Conservation (phyloP, 2,888 invertebrate genomes). For the Nomada ferruginata region DNA sequence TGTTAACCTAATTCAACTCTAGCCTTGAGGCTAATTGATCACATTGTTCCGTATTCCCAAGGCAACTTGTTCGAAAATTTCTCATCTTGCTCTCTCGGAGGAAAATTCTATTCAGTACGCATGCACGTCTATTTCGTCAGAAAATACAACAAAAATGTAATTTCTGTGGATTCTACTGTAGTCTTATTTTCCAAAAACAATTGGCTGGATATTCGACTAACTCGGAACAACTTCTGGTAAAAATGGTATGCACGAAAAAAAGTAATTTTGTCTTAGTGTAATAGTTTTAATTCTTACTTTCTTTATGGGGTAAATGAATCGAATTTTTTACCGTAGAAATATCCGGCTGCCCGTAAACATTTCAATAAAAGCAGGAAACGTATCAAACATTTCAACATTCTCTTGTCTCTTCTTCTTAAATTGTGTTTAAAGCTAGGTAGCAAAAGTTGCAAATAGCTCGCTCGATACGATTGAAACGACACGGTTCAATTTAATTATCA, state of each 20-base stretch:
- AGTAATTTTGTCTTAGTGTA: not conserved
- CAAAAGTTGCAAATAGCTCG: too few species aligned
- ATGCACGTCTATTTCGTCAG: not conserved
- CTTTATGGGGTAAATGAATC: not conserved
- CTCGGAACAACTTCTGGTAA: not conserved
- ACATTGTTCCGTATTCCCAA: not conserved
- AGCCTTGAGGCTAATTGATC: not conserved
- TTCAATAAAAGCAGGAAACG: not conserved
- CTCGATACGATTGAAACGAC: too few species aligned
- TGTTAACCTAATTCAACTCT: not conserved
- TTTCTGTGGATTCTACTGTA: not conserved
- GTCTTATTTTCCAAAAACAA: not conserved
- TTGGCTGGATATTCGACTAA: not conserved
- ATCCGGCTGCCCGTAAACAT: not conserved
- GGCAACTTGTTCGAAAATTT: not conserved
- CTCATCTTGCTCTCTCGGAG: not conserved
- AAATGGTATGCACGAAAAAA: not conserved
- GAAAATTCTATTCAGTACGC: not conserved
- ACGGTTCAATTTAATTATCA: not conserved
- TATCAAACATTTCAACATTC: not conserved
- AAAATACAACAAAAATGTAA: not conserved
- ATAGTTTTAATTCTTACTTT: not conserved
- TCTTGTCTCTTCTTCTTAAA: not conserved
- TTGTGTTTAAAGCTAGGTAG: not conserved
- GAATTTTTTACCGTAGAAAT: not conserved